Percentiles rank a stretch among this genome's conserved stretches.
Evolutionary conservation across 2,888 invertebrate species (phyloP).

Genomic region (Ornithoptera alexandrae): DNA sequence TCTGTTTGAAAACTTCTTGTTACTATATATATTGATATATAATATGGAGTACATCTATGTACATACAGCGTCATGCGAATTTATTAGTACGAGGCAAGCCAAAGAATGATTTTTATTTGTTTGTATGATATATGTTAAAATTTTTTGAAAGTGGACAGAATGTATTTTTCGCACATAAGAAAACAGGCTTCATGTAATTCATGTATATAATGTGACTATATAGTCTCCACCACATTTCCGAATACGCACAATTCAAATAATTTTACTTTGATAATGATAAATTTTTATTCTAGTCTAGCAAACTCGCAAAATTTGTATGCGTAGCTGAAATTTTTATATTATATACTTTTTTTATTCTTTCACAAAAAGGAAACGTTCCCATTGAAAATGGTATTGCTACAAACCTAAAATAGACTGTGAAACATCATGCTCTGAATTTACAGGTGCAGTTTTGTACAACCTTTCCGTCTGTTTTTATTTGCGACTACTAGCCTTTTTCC

Average conservation of each 20-base stretch:
- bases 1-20: too few relatives aligned
- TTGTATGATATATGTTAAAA: too few relatives aligned
- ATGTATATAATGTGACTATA: not conserved
- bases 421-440: constrained; percentile 15
- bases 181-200: too few relatives aligned
- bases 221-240: not conserved
- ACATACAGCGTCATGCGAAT: too few relatives aligned
- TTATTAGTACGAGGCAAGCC: too few relatives aligned
- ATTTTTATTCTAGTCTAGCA: not conserved
- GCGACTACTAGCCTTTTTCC: constrained; percentile 14
- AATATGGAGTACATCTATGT: too few relatives aligned
- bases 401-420: constrained; percentile 9
- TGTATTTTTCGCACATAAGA: too few relatives aligned
- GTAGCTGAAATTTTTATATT: not conserved
- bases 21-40: too few relatives aligned
- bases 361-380: constrained; percentile 12
- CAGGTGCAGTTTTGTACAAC: constrained; percentile 14
- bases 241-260: not conserved
- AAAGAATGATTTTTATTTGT: too few relatives aligned
- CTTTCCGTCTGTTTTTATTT: constrained; percentile 3
- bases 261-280: too few relatives aligned
- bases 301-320: not conserved
- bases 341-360: not conserved
- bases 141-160: too few relatives aligned
- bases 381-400: constrained; percentile 1